Conservation (phyloP, 2,888 invertebrate genomes). For the Silvanus unidentatus region DNA sequence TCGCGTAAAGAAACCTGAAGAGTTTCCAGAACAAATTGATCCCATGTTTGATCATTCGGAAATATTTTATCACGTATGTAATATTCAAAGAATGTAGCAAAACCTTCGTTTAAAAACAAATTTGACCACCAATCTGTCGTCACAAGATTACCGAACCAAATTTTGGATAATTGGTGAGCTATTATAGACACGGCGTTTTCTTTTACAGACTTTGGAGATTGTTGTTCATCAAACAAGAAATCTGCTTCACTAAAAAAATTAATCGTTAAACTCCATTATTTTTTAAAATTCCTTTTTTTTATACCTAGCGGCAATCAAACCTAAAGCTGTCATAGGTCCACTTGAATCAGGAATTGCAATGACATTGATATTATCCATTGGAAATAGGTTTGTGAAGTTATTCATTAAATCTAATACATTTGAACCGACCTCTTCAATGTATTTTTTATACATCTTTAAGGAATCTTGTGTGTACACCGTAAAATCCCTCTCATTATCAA, state of each 20-base stretch:
- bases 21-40: constrained; percentile 23
- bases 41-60: constrained; percentile 20
- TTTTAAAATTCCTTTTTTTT: too few relatives aligned
- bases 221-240: constrained; percentile 51
- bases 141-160: constrained; percentile 76
- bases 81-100: constrained; percentile 70
- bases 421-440: too few relatives aligned
- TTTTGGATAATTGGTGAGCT: constrained; percentile 74
- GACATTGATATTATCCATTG: too few relatives aligned
- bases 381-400: too few relatives aligned
- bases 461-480: too few relatives aligned
- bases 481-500: too few relatives aligned
- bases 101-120: constrained; percentile 70
- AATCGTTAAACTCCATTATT: too few relatives aligned
- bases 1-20: constrained; percentile 14
- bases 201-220: constrained; percentile 21
- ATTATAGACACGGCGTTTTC: constrained; percentile 62
- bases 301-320: too few relatives aligned
- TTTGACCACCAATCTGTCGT: constrained; percentile 72
- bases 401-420: too few relatives aligned
- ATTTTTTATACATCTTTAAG: too few relatives aligned
- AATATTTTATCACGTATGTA: constrained; percentile 45
- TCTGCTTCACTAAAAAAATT: constrained; percentile 62
- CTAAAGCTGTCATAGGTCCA: too few relatives aligned
- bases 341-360: too few relatives aligned